Conservation (phyloP, 2,888 invertebrate species). For the Drosophila prolongata region DNA sequence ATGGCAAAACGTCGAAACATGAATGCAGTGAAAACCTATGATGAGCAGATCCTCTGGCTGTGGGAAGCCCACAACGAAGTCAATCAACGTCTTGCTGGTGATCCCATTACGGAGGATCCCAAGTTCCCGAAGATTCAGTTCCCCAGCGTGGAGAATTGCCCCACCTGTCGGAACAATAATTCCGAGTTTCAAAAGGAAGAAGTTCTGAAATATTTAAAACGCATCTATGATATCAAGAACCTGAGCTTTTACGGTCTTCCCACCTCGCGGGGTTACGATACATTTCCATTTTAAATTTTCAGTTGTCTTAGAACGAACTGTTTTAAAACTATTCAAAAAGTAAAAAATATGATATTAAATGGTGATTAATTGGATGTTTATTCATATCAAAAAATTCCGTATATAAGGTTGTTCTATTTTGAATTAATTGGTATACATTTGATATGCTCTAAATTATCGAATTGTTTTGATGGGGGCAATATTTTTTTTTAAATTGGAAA, state of each 20-base stretch:
- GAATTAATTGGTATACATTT: too few relatives aligned
- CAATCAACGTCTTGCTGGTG: constrained; percentile 92
- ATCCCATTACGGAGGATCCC: constrained; percentile 93
- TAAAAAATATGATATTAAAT: too few relatives aligned
- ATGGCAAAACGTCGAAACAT: constrained; percentile 58
- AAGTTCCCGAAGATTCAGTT: constrained; percentile 75
- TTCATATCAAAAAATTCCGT: too few relatives aligned
- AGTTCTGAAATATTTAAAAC: constrained; percentile 51
- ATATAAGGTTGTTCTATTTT: too few relatives aligned
- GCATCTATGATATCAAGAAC: constrained; percentile 35
- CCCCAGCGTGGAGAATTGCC: constrained; percentile 36
- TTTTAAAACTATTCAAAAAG: too few relatives aligned
- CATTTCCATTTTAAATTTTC: too few relatives aligned
- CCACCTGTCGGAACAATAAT: constrained; percentile 17
- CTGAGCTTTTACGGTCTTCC: constrained; percentile 68
- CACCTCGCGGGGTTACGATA: constrained; percentile 47
- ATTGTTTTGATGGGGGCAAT: too few relatives aligned
- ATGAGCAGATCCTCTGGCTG: constrained; percentile 93
- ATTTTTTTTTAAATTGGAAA: too few relatives aligned
- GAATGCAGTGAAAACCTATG: constrained; percentile 12
- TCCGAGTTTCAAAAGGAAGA: constrained; percentile 1
- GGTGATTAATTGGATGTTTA: too few relatives aligned
- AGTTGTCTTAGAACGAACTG: too few relatives aligned
- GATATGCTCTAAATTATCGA: too few relatives aligned
- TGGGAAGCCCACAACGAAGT: constrained; percentile 97